A percentile compares a stretch with the other conserved stretches of the same genome.
phyloP scores from a whole-genome alignment of 2,888 invertebrate species.

The Chloroclystis v-ata region DNA sequence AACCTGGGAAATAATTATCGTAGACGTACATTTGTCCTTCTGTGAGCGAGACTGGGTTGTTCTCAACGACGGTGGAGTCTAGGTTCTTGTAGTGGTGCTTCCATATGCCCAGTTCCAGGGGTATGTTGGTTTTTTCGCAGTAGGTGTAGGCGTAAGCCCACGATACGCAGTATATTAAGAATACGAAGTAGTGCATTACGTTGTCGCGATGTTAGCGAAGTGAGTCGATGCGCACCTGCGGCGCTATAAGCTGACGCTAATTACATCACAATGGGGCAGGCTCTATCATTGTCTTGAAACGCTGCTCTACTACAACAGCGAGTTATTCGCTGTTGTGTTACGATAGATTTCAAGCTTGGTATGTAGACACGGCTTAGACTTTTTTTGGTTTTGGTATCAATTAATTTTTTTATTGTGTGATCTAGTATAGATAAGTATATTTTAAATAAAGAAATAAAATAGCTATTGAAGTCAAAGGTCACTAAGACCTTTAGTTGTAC shows the following conservation, averaged over 20 bases:
- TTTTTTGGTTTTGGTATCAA: no score
- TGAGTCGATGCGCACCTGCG: constrained; percentile 20
- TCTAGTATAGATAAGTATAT: no score
- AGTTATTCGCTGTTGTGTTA: no score
- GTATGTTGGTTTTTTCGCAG: constrained; percentile 50
- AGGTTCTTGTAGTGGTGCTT: constrained; percentile 42
- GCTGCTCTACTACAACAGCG: background rate
- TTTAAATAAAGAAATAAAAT: no score
- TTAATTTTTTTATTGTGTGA: no score
- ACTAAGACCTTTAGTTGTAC: no score
- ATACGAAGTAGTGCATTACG: constrained; percentile 35
- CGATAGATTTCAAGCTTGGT: no score
- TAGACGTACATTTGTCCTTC: constrained; percentile 65
- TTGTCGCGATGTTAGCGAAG: constrained; percentile 18
- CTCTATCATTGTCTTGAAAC: background rate
- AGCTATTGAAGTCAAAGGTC: no score
- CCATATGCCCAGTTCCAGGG: constrained; percentile 59
- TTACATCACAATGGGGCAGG: constrained; percentile 26
- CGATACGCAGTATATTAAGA: constrained; percentile 22
- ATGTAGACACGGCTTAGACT: no score
- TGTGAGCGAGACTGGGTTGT: constrained; percentile 46
- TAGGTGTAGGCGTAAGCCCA: constrained; percentile 36
- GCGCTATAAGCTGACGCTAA: constrained; percentile 1
- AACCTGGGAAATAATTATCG: constrained; percentile 58
- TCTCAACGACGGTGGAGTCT: constrained; percentile 60